Percentiles rank a stretch among this genome's conserved stretches.
phyloP scores from a whole-genome alignment of 2,113 vertebrate species.

The Phainopepla nitens region DNA sequence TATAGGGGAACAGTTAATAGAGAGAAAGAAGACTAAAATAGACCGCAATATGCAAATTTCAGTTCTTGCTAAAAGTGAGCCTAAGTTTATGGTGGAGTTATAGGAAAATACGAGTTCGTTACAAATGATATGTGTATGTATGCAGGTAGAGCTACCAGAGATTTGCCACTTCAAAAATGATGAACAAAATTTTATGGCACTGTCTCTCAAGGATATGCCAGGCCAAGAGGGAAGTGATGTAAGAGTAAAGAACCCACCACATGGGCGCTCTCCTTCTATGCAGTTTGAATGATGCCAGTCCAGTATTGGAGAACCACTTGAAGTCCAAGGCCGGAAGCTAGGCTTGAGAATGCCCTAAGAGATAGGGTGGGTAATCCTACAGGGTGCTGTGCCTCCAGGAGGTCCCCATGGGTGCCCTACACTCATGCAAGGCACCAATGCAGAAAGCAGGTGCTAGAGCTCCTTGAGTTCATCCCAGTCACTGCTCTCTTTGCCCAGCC shows the following conservation, averaged over 20 bases:
- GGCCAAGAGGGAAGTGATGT: neutral
- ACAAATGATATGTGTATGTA: neutral
- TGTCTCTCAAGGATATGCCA: neutral
- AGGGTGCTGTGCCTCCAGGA: neutral
- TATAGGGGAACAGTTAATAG: neutral
- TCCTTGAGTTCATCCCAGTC: neutral
- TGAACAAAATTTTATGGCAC: neutral
- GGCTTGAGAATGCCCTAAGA: neutral
- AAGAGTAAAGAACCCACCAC: neutral
- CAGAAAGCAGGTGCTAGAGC: neutral
- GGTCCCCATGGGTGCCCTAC: rapidly evolving
- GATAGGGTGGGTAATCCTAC: neutral
- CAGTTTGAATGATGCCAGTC: neutral
- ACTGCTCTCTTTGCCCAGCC: neutral
- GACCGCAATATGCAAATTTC: neutral
- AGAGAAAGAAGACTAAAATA: neutral
- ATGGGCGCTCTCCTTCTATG: rapidly evolving
- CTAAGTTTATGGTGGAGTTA: neutral
- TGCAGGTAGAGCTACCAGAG: neutral
- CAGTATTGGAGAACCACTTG: neutral
- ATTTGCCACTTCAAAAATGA: neutral
- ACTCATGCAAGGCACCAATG: neutral
- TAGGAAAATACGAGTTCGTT: neutral
- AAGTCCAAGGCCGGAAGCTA: neutral
- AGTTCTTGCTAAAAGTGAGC: neutral